phyloP scores from a whole-genome alignment of 1,140 invertebrate genomes.

The Coelopa frigida region DNA sequence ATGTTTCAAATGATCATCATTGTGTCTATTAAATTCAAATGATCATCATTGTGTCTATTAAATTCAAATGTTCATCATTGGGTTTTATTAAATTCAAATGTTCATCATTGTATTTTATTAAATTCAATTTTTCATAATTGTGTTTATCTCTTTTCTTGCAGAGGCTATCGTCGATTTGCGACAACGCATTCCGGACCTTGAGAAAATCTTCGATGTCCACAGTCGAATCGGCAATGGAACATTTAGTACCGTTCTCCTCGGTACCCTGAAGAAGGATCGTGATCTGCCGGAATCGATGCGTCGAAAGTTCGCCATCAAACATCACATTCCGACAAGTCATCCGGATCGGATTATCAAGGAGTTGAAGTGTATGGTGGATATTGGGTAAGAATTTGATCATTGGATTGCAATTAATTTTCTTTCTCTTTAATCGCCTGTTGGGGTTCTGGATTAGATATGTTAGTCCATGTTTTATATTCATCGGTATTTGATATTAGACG shows the following conservation, averaged over 20 bases:
- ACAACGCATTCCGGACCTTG: slow-evolving; percentile 53
- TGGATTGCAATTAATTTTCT: neutral
- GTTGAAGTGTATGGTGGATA: slow-evolving; percentile 67
- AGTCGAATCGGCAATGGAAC: slow-evolving; percentile 71
- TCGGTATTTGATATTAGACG: too few relatives aligned
- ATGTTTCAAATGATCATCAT: neutral
- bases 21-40: neutral
- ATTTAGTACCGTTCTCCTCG: slow-evolving; percentile 74
- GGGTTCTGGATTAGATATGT: neutral
- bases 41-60: neutral
- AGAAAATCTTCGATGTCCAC: slow-evolving; percentile 59
- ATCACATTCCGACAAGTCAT: slow-evolving; percentile 75
- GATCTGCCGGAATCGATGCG: slow-evolving; percentile 47
- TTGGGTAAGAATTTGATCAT: slow-evolving; percentile 60
- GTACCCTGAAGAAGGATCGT: slow-evolving; percentile 53
- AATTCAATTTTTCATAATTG: slow-evolving; percentile 3
- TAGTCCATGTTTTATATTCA: too few relatives aligned
- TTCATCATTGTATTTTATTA: neutral
- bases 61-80: neutral
- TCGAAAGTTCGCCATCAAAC: slow-evolving; percentile 69
- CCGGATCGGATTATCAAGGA: slow-evolving; percentile 69
- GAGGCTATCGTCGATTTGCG: slow-evolving; percentile 49
- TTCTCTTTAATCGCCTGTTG: neutral
- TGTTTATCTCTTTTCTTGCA: slow-evolving; percentile 18
- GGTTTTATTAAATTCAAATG: neutral